Percentiles rank a stretch among this genome's conserved stretches.
These are phyloP conservation scores for Clavelina lepadiformis DNA, from an alignment of 23 tunicate species.

Conservation along the genomic window DNA sequence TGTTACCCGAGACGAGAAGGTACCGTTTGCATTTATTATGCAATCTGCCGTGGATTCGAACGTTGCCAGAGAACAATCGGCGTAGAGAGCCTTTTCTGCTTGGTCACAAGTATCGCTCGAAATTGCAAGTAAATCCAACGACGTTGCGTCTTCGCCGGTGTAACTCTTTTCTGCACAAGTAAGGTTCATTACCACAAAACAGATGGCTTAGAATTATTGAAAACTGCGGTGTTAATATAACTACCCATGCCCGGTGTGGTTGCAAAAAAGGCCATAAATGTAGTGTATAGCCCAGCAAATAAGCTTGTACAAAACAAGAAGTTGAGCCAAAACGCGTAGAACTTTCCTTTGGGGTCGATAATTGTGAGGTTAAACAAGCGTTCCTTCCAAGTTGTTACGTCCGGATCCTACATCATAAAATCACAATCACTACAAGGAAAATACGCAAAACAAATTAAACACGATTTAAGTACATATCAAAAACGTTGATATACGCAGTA, in stretches of 20 bases:
- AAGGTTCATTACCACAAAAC: too few relatives aligned
- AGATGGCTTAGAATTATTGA: not conserved
- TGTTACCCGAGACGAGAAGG: constrained; percentile 15
- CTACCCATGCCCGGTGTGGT: constrained; percentile 69
- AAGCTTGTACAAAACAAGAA: constrained; percentile 30
- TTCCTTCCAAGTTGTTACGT: constrained; percentile 29
- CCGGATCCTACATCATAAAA: constrained; percentile 38
- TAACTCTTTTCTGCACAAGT: constrained; percentile 17
- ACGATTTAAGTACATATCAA: too few relatives aligned
- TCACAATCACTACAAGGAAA: too few relatives aligned
- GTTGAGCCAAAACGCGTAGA: constrained; percentile 47
- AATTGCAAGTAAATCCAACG: constrained; percentile 19
- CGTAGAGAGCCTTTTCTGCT: constrained; percentile 8
- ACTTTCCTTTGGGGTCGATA: constrained; percentile 46
- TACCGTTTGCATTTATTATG: not conserved
- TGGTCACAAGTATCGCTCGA: constrained; percentile 31
- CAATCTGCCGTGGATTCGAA: constrained; percentile 20
- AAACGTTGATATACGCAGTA: too few relatives aligned
- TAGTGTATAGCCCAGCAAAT: constrained; percentile 50
- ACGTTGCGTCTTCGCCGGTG: constrained; percentile 31
- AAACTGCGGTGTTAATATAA: too few relatives aligned
- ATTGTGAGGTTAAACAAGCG: constrained; percentile 36
- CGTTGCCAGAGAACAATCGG: constrained; percentile 8
- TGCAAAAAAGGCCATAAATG: constrained; percentile 71
- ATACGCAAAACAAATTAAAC: too few relatives aligned